Evolutionary conservation across 1,140 invertebrate species (phyloP), one percentile per base, ranked within the genome.

Genomic region (Ephestia elutella): DNA sequence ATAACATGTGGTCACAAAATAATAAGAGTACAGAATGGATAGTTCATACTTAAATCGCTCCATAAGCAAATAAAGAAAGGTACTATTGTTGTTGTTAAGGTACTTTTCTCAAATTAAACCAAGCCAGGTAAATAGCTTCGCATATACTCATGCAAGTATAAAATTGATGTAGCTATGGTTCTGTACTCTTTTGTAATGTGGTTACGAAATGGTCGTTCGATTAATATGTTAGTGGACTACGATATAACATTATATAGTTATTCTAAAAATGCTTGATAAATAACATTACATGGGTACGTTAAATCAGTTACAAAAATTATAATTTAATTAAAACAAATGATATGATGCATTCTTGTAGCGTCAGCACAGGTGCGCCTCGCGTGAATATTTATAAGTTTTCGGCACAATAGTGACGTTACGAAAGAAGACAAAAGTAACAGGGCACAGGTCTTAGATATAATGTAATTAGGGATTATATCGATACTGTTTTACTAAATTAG

Each of bases 311-410:
- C 11, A 57, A 75, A 83, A 80, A 82, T 78, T 77, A 80, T 76
- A 73, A 77, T 73, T 82, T 77, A 85, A 80, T 87, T 82, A 89
- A 88, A 89, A 82, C 81, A 90, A 90, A 90, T 90, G 89, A 90
- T 90, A 90, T 90, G 89, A 89, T 83, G 81, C 75, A 90, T 90
- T 90, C 89, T 89, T 90, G 89, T 87, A 66, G 76, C 82, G 80
- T 61, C 72, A 62, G 66, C 80, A 73, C 70, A 58, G 44, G 75
- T 80, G 76, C 80, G 64, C 75, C 30, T 72, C 79, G 79, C 79
- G 59, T 71, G 56, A 67, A 57, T 35, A 51, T 60, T 25, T 53
- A 21, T 18, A 15, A 20, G 19, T 53, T n/a, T 53, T 20, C 50
- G 21, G 19, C 21, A 25, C 21, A 53, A 53, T 53, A 53, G 50